Base-by-base conservation (phyloP, 2,888 invertebrate genomes). In the Aelia acuminata region DNA sequence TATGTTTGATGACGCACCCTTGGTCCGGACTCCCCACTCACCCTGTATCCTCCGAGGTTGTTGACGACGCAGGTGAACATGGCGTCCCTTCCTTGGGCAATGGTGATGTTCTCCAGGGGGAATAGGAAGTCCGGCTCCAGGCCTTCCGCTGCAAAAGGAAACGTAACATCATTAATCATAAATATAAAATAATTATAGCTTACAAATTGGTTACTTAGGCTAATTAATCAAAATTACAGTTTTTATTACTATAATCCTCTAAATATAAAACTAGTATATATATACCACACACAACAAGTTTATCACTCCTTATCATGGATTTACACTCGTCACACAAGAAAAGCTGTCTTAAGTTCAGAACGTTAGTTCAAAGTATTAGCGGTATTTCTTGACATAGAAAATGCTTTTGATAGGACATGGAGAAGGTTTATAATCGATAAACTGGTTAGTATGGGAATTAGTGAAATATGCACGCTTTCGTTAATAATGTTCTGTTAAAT, bases 11-110 rank as follows among this genome's bases (percentile, higher is more conserved):
- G 88, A 91, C 90, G 89, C 90, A 90, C 90, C 90, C 91, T 90
- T 89, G 91, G 91, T 53, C 90, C 89, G 84, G 91, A 89, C 87
- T 96, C 96, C 94, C 96, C 96, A 97, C 97, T 97, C 97, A 97
- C 97, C 96, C 96, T 96, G 92, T 94, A 95, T 94, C 95, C 95
- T 92, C 95, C 95, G 92, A 96, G 95, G 94, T 96, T 96, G 94
- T 96, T 96, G 92, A 96, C 96, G 92, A 96, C 96, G 92, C 96
- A 96, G 91, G 96, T 96, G 93, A 96, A 96, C 92, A 95, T 95
- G 91, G 96, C 96, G 93, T 96, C 96, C 91, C 96, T 94, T 90
- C 96, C 96, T 93, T 96, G 96, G 90, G 96, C 94, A 91, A 96
- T 96, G 90, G 96, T 96, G 93, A 96, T 95, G 94, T 96, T 96